These are phyloP conservation scores for Chelonus insularis DNA, from an alignment of 1,140 invertebrate genomes.

Conservation along the genomic window DNA sequence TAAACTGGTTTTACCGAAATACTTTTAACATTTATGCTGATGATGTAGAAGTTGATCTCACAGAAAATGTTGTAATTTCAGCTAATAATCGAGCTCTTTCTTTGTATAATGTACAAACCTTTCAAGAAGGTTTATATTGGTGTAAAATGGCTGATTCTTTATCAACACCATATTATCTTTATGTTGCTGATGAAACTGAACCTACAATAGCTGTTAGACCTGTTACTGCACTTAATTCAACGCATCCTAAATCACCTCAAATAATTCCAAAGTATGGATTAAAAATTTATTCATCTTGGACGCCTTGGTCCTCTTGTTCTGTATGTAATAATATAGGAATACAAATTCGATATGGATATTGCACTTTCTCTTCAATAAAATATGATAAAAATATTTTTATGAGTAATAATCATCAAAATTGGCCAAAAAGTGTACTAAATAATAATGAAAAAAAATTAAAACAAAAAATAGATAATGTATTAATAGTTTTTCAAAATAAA, in stretches of 20 bases:
- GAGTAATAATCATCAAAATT: not conserved
- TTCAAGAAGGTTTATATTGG: slow-evolving; percentile 59
- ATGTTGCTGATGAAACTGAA: slow-evolving; percentile 52
- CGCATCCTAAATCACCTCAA: slow-evolving; percentile 38
- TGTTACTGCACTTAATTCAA: slow-evolving; percentile 33
- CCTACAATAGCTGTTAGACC: slow-evolving; percentile 40
- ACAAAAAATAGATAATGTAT: slow-evolving; percentile 22
- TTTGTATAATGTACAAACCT: slow-evolving; percentile 55
- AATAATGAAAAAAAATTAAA: slow-evolving; percentile 22
- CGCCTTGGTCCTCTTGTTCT: slow-evolving; percentile 66
- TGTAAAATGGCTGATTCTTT: slow-evolving; percentile 54
- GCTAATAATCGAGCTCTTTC: slow-evolving; percentile 51
- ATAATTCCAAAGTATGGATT: slow-evolving; percentile 46
- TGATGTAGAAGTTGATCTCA: slow-evolving; percentile 41
- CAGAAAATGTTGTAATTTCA: slow-evolving; percentile 54
- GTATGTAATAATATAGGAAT: slow-evolving; percentile 63
- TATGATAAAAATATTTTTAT: no score
- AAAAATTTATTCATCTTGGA: slow-evolving; percentile 60
- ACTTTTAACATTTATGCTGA: slow-evolving; percentile 33
- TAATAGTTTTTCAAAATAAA: slow-evolving; percentile 58
- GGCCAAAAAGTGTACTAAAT: not conserved
- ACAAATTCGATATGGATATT: slow-evolving; percentile 62
- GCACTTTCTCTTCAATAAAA: no score
- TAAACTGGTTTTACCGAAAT: slow-evolving; percentile 58
- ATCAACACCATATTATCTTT: slow-evolving; percentile 55